A percentile compares a stretch with the other conserved stretches of the same genome.
These are phyloP conservation scores for Sciurus vulgaris DNA, from an alignment of 2,797 vertebrate genomes.

Conservation along the genomic window DNA sequence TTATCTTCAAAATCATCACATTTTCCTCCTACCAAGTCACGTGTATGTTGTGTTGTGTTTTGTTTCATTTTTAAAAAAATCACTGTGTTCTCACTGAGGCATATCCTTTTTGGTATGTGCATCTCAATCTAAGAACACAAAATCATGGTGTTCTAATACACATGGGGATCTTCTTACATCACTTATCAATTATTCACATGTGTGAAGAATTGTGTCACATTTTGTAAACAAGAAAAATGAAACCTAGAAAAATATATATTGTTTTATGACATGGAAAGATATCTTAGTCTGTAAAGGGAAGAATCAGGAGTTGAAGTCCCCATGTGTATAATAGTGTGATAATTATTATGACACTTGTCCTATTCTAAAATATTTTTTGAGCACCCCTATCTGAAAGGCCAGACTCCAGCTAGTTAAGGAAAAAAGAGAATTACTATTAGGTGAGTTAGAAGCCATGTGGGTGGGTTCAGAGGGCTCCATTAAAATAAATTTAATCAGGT, in stretches of 20 bases:
- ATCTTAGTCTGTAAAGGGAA: background rate
- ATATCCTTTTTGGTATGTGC: background rate
- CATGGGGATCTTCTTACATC: background rate
- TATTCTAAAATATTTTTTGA: background rate
- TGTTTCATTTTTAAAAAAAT: background rate
- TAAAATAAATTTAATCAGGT: background rate
- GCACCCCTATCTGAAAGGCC: background rate
- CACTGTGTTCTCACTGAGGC: background rate
- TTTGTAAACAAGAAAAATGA: background rate
- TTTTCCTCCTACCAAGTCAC: background rate
- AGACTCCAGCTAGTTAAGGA: background rate
- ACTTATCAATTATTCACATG: background rate
- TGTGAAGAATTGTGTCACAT: background rate
- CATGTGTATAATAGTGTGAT: background rate
- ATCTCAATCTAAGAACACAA: background rate
- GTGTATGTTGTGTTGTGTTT: no score
- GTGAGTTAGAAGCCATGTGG: background rate
- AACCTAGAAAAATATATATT: background rate
- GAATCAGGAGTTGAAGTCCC: background rate
- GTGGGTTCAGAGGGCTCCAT: background rate
- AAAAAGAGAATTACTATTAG: background rate
- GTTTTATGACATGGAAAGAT: background rate
- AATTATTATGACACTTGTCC: background rate
- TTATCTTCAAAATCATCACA: background rate
- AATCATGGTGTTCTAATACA: rapidly evolving